Conservation (phyloP, 1,140 invertebrate genomes). For the Drosophila pallidifrons region DNA sequence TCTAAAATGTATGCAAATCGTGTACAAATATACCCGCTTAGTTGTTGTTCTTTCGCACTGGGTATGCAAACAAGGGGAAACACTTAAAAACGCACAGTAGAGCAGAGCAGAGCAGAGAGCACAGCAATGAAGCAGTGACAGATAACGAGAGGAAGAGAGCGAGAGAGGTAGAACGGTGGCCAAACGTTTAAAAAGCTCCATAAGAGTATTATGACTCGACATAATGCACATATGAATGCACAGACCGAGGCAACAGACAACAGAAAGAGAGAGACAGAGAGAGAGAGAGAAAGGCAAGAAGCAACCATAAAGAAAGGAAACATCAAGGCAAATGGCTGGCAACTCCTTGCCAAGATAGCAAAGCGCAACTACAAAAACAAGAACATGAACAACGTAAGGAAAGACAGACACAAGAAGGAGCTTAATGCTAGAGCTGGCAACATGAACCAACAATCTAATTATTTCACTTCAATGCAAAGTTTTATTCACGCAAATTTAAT, state of each 20-base stretch:
- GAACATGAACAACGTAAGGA: background rate
- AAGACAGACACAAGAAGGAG: background rate
- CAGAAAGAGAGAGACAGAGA: background rate
- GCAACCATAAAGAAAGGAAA: background rate
- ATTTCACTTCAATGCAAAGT: constrained; percentile 13
- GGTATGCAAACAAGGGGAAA: background rate
- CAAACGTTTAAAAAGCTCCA: constrained; percentile 5
- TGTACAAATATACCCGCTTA: no score
- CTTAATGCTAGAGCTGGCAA: background rate
- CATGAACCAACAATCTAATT: constrained; percentile 11
- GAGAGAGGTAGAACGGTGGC: background rate
- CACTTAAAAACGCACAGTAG: background rate
- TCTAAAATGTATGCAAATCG: no score
- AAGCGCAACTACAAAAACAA: background rate
- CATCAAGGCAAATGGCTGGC: background rate
- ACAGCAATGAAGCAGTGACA: background rate
- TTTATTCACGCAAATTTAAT: constrained; percentile 8
- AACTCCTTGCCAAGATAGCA: background rate
- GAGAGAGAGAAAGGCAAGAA: no score
- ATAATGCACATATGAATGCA: constrained; percentile 11
- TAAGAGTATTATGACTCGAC: constrained; percentile 3
- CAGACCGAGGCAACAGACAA: background rate
- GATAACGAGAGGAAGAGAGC: background rate
- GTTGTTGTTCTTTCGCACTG: background rate
- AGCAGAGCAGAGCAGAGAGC: no score